These are phyloP conservation scores for Drosophila kuntzei DNA, from an alignment of 2,888 invertebrate genomes.

Conservation along the genomic window DNA sequence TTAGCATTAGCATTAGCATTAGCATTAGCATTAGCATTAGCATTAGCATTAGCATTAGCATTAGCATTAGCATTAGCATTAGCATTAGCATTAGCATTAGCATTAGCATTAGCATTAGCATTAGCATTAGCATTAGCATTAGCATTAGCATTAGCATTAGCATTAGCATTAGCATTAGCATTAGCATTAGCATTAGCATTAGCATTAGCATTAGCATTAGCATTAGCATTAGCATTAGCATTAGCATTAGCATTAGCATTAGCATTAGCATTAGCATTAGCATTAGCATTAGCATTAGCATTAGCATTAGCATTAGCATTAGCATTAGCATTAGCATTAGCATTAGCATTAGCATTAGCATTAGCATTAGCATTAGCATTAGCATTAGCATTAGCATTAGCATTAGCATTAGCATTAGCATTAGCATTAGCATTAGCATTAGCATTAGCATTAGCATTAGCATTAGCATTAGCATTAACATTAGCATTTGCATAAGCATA, in stretches of 20 bases:
- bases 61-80: background rate
- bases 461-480: background rate
- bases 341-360: slow-evolving; percentile 1
- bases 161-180: slow-evolving; percentile 2
- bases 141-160: slow-evolving; percentile 1
- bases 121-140: background rate
- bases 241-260: slow-evolving; percentile 2
- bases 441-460: background rate
- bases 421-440: background rate
- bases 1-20: slow-evolving; percentile 8
- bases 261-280: slow-evolving; percentile 3
- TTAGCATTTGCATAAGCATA: background rate
- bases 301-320: slow-evolving; percentile 3
- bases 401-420: background rate
- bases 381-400: slow-evolving; percentile 4
- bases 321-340: slow-evolving; percentile 1
- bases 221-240: slow-evolving; percentile 3
- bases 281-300: background rate
- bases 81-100: slow-evolving; percentile 3
- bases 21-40: slow-evolving; percentile 11
- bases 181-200: slow-evolving; percentile 5
- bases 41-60: background rate
- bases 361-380: slow-evolving; percentile 4
- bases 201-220: slow-evolving; percentile 1
- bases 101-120: background rate